Percentiles rank a stretch among this genome's conserved stretches.
These are phyloP conservation scores for Myathropa florea DNA, from an alignment of 2,888 invertebrate species.

Conservation along the genomic window DNA sequence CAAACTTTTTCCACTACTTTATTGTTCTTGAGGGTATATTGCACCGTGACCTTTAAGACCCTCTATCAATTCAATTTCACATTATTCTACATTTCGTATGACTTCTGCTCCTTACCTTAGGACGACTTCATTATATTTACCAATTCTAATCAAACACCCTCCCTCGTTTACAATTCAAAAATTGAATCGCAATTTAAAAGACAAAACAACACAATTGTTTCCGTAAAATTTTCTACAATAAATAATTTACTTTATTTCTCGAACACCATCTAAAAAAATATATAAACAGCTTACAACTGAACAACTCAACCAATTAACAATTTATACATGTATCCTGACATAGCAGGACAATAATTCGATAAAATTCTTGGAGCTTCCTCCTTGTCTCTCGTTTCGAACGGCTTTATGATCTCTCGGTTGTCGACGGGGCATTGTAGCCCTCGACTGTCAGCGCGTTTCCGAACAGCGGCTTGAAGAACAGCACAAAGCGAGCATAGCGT, in stretches of 20 bases:
- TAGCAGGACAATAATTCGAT: not conserved
- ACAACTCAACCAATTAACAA: slow-evolving; percentile 16
- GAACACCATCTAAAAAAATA: not conserved
- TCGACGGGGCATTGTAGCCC: slow-evolving; percentile 83
- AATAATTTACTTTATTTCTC: slow-evolving; percentile 33
- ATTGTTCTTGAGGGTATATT: no score
- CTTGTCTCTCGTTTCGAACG: not conserved
- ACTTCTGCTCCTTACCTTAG: no score
- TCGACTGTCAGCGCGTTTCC: slow-evolving; percentile 88
- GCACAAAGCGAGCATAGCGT: slow-evolving; percentile 86
- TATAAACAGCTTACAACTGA: not conserved
- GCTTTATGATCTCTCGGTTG: slow-evolving; percentile 69
- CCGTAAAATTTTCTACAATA: slow-evolving; percentile 14
- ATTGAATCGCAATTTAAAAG: no score
- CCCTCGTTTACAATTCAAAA: no score
- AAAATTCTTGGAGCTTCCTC: not conserved
- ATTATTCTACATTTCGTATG: no score
- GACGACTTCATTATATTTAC: no score
- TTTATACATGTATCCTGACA: not conserved
- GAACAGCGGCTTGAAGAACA: slow-evolving; percentile 88
- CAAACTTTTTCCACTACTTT: no score
- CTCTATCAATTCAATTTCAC: no score
- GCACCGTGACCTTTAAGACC: no score
- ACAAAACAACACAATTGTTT: not conserved
- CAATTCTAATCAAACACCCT: no score